Conservation (phyloP, 2,888 invertebrate species). For the Volucella inflata region DNA sequence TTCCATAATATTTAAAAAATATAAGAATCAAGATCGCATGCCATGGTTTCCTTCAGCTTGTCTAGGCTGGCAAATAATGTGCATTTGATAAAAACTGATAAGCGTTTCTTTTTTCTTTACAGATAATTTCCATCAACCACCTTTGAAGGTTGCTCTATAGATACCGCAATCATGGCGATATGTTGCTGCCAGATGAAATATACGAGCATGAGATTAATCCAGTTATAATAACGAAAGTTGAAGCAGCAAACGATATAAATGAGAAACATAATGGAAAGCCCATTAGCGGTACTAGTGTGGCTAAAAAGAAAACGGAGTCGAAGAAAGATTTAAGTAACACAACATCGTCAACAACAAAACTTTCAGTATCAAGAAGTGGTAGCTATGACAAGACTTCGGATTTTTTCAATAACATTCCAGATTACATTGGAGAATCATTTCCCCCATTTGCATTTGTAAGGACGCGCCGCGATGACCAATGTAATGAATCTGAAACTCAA, state of each 20-base stretch:
- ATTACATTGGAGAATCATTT: conserved; percentile 79
- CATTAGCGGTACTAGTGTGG: conserved; percentile 70
- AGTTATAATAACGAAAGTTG: conserved; percentile 57
- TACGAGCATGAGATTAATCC: conserved; percentile 86
- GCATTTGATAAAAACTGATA: too few species aligned
- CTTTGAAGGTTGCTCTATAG: conserved; percentile 14
- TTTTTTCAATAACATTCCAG: conserved; percentile 82
- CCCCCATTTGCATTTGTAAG: conserved; percentile 74
- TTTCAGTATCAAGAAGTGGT: conserved; percentile 47
- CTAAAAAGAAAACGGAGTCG: conserved; percentile 76
- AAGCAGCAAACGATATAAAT: conserved; percentile 12
- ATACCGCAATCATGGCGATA: conserved; percentile 80
- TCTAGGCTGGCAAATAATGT: too few species aligned
- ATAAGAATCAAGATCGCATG: too few species aligned
- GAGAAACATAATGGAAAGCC: conserved; percentile 40
- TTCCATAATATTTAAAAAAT: too few species aligned
- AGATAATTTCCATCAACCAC: neutral
- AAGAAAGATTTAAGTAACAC: conserved; percentile 34
- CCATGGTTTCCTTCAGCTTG: too few species aligned
- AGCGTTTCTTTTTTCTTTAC: neutral
- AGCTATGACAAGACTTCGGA: conserved; percentile 80
- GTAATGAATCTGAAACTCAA: conserved; percentile 36
- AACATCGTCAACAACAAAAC: conserved; percentile 23
- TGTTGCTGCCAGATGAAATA: conserved; percentile 92
- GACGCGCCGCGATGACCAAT: conserved; percentile 13